Conservation (phyloP, 1,140 invertebrate genomes). For the Chlorops oryzae region DNA sequence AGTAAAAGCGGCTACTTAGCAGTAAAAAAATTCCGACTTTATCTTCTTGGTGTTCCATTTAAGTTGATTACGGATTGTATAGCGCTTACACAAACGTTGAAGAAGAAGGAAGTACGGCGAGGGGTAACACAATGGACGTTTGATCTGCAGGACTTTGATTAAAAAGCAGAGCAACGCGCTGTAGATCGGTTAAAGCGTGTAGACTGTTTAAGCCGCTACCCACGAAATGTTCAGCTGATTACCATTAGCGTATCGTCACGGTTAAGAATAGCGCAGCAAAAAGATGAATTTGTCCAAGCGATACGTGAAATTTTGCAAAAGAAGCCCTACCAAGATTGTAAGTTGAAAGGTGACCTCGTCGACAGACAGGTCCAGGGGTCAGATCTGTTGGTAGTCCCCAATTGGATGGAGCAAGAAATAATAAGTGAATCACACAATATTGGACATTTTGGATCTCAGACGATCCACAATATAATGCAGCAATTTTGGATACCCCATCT, state of each 20-base stretch:
- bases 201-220: constrained; percentile 30
- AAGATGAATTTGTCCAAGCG: no score
- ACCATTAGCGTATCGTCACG: no score
- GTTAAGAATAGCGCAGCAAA: no score
- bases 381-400: no score
- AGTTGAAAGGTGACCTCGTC: no score
- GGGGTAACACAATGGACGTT: constrained; percentile 31
- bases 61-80: constrained; percentile 22
- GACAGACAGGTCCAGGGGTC: no score
- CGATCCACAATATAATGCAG: constrained; percentile 34
- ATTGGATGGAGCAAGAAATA: no score
- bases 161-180: constrained; percentile 22
- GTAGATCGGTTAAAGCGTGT: constrained; percentile 27
- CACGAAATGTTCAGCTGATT: constrained; percentile 8
- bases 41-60: constrained; percentile 19
- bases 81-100: constrained; percentile 36
- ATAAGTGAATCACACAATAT: no score
- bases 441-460: no score
- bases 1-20: constrained; percentile 49
- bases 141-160: constrained; percentile 28
- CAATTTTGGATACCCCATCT: constrained; percentile 46
- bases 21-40: constrained; percentile 27
- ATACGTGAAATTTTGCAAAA: no score
- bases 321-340: no score
- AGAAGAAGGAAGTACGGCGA: constrained; percentile 27